Evolutionary conservation across 2,113 vertebrate species (phyloP).

Genomic region (Xyrauchen texanus): DNA sequence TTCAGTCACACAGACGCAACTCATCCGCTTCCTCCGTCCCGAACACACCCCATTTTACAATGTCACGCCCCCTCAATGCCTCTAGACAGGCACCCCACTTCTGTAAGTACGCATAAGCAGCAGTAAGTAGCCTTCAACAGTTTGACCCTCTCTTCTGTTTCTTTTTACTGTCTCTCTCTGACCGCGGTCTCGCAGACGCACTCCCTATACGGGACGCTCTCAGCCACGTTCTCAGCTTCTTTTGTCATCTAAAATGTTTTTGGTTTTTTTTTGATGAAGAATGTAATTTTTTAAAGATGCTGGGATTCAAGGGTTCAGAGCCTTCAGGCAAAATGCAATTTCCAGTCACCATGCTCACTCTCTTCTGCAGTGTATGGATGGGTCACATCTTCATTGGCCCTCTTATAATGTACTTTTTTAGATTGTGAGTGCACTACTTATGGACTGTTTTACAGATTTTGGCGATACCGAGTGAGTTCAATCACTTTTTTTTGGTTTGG

Average conservation of each 20-base stretch:
- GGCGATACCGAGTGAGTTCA: background rate
- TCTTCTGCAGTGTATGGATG: no score
- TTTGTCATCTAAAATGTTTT: slow-evolving; percentile 16
- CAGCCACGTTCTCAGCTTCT: slow-evolving; percentile 34
- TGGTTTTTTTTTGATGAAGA: background rate
- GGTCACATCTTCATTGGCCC: no score
- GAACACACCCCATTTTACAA: slow-evolving; percentile 73
- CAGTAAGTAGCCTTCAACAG: slow-evolving; percentile 71
- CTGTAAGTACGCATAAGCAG: slow-evolving; percentile 72
- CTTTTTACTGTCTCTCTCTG: slow-evolving; percentile 38
- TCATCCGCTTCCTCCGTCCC: slow-evolving; percentile 67
- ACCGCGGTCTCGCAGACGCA: slow-evolving; percentile 24
- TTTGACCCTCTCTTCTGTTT: slow-evolving; percentile 46
- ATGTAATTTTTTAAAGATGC: background rate
- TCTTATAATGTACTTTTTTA: slow-evolving; percentile 28
- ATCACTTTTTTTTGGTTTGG: background rate
- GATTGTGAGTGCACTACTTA: background rate
- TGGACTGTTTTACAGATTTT: background rate
- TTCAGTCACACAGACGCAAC: slow-evolving; percentile 77
- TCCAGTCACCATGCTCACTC: background rate
- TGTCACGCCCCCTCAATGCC: slow-evolving; percentile 70
- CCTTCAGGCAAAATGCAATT: background rate
- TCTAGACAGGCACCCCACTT: slow-evolving; percentile 73
- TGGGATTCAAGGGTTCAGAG: slow-evolving; percentile 4
- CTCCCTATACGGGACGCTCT: slow-evolving; percentile 35